Evolutionary conservation across 1,140 invertebrate genomes (phyloP), one percentile per base, ranked within the genome.

Genomic region (Drosophila seguyi): DNA sequence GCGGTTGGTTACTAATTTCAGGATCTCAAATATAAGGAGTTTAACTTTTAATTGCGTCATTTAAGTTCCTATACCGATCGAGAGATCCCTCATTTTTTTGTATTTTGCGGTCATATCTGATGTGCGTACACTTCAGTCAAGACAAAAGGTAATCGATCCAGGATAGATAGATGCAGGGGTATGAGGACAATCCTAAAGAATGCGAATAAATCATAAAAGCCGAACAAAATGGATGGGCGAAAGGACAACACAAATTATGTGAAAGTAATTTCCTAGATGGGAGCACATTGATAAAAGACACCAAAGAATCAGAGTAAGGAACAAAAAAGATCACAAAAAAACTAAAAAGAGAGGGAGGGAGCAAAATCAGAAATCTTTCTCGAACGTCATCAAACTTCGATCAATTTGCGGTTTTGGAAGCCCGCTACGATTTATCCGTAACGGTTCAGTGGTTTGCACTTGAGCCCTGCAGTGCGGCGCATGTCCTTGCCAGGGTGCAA

Each of bases 231-330:
- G 55, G 57, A 61, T 62, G 25, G 48, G 57, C 44, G 27, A 41
- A 67, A 75, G 61, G 53, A 68, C 62, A 68, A 71, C 71, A 75
- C 56, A 79, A 87, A 86, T 86, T 87, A 86, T 79, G 67, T 88
- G 84, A 88, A 90, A 77, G 81, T 84, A 88, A 88, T 88, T 88
- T 88, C 74, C 52, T 88, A 88, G 80, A 90, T 88, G 85, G 80
- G 84, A 90, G 73, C 77, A 81, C 84, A 72, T 47, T 53, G 84
- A 88, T 88, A 90, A 87, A 87, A 68, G 66, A 71, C 45, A 56
- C 27, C 42, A 81, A 65, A 53, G 62, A 55, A 1, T 18, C 14
- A 44, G 34, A 22, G 29, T 42, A 25, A 42, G 27, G 18, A 60
- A 61, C 36, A 67, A 79, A 84, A 63, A 57, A n/a, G 16, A 50